phyloP scores from a whole-genome alignment of 2,113 vertebrate species.

The Pithys albifrons region DNA sequence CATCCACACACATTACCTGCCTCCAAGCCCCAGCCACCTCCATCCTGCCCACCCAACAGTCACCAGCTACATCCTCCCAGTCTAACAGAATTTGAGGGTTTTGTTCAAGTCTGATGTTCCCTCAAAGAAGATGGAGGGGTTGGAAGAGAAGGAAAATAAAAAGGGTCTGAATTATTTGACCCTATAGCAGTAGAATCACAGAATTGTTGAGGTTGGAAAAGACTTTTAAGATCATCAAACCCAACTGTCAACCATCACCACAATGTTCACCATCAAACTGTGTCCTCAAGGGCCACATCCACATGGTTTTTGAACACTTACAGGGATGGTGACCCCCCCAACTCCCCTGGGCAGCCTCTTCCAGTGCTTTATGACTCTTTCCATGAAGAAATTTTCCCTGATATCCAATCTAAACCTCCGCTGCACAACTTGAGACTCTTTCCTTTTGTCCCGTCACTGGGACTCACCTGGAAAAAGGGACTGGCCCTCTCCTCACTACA shows the following conservation, averaged over 20 bases:
- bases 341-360: not conserved
- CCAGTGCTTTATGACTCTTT: not conserved
- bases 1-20: not conserved
- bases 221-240: not conserved
- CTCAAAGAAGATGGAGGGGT: not conserved
- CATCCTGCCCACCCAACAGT: not conserved
- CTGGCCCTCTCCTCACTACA: not conserved
- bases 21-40: not conserved
- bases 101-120: not conserved
- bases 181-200: not conserved
- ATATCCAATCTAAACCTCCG: not conserved
- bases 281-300: not conserved
- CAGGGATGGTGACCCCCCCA: not conserved
- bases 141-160: not conserved
- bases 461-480: fast-evolving
- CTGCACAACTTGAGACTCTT: not conserved
- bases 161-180: not conserved
- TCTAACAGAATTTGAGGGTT: not conserved
- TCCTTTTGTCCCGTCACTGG: not conserved
- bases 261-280: not conserved
- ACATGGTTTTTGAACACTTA: fast-evolving
- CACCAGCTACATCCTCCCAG: fast-evolving
- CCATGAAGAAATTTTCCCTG: not conserved
- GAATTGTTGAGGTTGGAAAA: not conserved
- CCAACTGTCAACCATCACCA: not conserved